Base-by-base conservation (phyloP, 2,113 vertebrate genomes). In the Neotoma lepida region DNA sequence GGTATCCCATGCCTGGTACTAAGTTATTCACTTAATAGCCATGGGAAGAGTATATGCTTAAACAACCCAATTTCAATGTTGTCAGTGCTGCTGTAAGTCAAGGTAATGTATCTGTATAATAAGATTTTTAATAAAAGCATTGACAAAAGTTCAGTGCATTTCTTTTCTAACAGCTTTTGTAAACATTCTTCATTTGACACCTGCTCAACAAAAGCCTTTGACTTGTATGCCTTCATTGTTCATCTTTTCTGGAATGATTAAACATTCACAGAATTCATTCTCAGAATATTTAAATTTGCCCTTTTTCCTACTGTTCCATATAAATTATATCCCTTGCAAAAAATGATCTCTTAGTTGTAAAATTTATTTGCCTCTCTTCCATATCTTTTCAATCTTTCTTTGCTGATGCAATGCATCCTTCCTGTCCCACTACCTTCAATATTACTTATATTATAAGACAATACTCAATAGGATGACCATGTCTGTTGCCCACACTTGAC, bases 251-350 rank as follows among this genome's bases (percentile, higher is more conserved):
- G 3, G 20, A 51, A 35, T 90, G 33, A 93, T 91, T 86, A 91
- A 87, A 85, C 73, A 86, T 28, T 90, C 88, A 81, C 64, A 86
- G 89, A 94, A 90, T 13, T 95, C 95, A 81, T 93, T 77, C 46
- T 73, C 12, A 94, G 63, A 64, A 56, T 95, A 96, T 89, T 95
- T 94, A 91, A 86, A 86, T 44, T 87, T 93, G 12, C 33, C 46
- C 46, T 61, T 93, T 91, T 81, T 4, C 26, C 7, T 82, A 87
- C 61, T 95, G 44, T 63, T 84, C 66, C n/a, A 54, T 63, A 26
- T 63, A 73, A 95, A 86, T 61, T 51, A 68, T 66, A 85, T 74
- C 17, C 49, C 93, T 90, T 89, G 56, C 24, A 95, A 80, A 96
- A 96, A 96, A 87, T 80, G 15, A 63, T 70, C 1, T 41, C 20